Percentiles rank a stretch among this genome's conserved stretches.
Conservation (phyloP, 1,140 invertebrate genomes). For the Wiebesia pumilae region DNA sequence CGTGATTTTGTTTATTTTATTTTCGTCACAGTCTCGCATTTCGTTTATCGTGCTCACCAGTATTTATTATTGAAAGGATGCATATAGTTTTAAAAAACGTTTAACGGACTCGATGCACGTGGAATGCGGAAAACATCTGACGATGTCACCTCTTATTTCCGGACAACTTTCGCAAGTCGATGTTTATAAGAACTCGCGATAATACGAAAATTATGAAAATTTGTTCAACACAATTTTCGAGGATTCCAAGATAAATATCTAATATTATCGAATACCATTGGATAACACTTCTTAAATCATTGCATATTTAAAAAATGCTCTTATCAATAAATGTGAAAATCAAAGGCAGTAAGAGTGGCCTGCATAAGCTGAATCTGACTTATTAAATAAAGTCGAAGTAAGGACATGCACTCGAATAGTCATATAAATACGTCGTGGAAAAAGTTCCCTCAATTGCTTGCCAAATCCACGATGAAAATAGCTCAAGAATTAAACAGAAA, state of each 20-base stretch:
- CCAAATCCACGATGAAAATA: not conserved
- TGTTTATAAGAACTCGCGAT: not conserved
- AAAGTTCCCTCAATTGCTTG: not conserved
- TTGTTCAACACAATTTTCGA: not conserved
- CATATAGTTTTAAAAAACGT: slow-evolving; percentile 14
- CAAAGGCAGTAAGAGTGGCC: too few species aligned
- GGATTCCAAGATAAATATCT: not conserved
- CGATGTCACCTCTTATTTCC: not conserved
- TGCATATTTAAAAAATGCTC: too few species aligned
- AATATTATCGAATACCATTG: not conserved
- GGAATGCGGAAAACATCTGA: slow-evolving; percentile 10
- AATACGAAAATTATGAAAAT: slow-evolving; percentile 4
- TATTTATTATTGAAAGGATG: slow-evolving; percentile 13
- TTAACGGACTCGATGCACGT: not conserved
- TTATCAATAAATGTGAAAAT: too few species aligned
- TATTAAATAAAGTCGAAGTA: too few species aligned
- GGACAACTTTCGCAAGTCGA: slow-evolving; percentile 19
- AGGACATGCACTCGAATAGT: too few species aligned
- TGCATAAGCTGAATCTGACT: too few species aligned
- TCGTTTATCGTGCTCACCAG: not conserved
- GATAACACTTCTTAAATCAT: too few species aligned
- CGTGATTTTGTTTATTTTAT: slow-evolving; percentile 20
- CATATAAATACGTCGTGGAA: not conserved
- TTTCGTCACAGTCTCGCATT: slow-evolving; percentile 6
- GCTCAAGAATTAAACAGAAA: not conserved